Evolutionary conservation across 2,888 invertebrate genomes (phyloP), one percentile per base, ranked within the genome.

Genomic region (Stramonita haemastoma): DNA sequence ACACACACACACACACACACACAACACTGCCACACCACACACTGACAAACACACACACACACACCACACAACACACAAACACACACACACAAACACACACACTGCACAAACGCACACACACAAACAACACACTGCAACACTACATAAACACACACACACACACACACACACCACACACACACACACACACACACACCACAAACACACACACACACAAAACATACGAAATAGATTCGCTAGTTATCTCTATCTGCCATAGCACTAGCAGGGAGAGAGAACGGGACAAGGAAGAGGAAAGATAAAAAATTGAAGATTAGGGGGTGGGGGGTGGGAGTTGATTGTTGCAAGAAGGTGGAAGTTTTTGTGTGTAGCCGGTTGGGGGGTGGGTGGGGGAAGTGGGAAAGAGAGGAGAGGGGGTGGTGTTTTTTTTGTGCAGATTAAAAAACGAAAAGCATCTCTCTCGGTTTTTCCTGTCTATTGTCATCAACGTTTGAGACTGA

Each of bases 191-290:
- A n/a, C n/a, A n/a, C n/a, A n/a, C n/a, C n/a, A n/a, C n/a, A n/a
- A n/a, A n/a, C n/a, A n/a, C n/a, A n/a, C n/a, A n/a, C n/a, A n/a
- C n/a, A n/a, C n/a, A n/a, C 87, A 19, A 86, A 85, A 56, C 46
- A 56, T 85, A 85, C 13, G 56, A 56, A 46, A 56, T 85, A 85
- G 46, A 85, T 85, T 85, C 46, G 46, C 70, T 57, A 46, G 73
- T 29, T 87, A 83, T 89, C 89, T 89, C 60, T 89, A 89, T 89
- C 89, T 79, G 79, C 79, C 79, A 79, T 6, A 32, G 5, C 32
- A 8, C 11, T 32, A 32, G 32, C 11, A 73, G 73, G n/a, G 22
- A 73, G 22, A 73, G 73, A 60, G 60, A 60, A 60, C 8, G 8
- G 60, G 17, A 22, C 6, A 19, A 70, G 22, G 70, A 2, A 70